These are phyloP conservation scores for Formica selysi DNA, from an alignment of 1,140 invertebrate genomes.

Conservation along the genomic window DNA sequence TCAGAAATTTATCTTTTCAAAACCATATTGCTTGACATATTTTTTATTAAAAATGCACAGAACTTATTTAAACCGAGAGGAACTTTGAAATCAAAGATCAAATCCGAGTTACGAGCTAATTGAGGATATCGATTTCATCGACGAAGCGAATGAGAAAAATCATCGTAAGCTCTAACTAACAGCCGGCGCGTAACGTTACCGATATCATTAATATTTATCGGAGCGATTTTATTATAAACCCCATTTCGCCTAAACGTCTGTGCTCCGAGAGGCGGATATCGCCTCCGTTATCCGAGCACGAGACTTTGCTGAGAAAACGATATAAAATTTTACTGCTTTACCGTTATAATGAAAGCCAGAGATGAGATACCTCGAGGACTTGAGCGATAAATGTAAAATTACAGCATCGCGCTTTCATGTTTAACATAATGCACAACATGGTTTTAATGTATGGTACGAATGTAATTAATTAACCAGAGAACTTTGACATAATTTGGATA, in stretches of 20 bases:
- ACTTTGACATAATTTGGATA: not conserved
- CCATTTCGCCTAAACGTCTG: constrained; percentile 45
- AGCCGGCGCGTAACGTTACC: constrained; percentile 17
- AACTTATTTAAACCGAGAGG: not conserved
- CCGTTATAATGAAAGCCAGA: constrained; percentile 41
- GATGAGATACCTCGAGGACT: constrained; percentile 21
- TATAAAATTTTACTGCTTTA: constrained; percentile 57
- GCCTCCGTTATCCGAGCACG: constrained; percentile 13
- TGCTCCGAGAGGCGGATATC: constrained; percentile 37
- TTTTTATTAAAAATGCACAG: not conserved
- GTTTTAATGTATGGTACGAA: not conserved
- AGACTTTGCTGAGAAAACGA: constrained; percentile 14
- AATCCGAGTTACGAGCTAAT: constrained; percentile 12
- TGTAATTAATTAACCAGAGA: not conserved
- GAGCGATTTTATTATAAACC: constrained; percentile 59
- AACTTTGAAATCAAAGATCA: constrained; percentile 21
- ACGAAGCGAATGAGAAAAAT: not conserved
- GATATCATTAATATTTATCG: constrained; percentile 63
- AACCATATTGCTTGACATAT: not conserved
- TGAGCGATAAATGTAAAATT: constrained; percentile 42
- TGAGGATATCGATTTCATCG: constrained; percentile 46
- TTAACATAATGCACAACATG: constrained; percentile 21
- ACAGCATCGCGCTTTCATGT: not conserved
- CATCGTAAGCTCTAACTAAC: constrained; percentile 28
- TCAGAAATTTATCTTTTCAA: not conserved